A percentile compares a stretch with the other conserved stretches of the same genome.
Conservation (phyloP, 2,888 invertebrate genomes). For the Agrotis ipsilon region DNA sequence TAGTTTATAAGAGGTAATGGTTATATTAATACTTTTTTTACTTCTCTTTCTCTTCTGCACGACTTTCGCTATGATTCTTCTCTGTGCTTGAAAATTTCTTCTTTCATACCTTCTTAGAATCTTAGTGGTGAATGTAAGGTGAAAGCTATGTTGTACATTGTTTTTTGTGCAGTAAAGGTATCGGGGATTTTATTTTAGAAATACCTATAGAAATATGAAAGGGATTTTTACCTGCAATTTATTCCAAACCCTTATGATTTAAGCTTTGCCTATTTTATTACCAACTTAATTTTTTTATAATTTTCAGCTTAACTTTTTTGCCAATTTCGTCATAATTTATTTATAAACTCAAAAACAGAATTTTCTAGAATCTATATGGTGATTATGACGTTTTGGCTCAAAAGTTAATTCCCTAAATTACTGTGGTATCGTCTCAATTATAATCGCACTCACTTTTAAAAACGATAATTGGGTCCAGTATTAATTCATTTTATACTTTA, state of each 20-base stretch:
- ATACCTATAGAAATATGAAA: not conserved
- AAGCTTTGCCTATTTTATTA: slow-evolving; percentile 48
- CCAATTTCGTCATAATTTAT: slow-evolving; percentile 29
- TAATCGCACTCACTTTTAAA: slow-evolving; percentile 64
- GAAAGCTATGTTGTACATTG: slow-evolving; percentile 57
- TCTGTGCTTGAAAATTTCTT: slow-evolving; percentile 54
- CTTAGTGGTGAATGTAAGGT: slow-evolving; percentile 62
- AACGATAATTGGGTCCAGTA: not conserved
- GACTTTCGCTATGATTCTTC: slow-evolving; percentile 60
- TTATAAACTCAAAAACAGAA: not conserved
- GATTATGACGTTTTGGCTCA: slow-evolving; percentile 30
- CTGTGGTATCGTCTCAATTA: slow-evolving; percentile 62
- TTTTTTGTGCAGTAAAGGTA: slow-evolving; percentile 18
- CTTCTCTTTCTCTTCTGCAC: slow-evolving; percentile 61
- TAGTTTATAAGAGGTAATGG: slow-evolving; percentile 39
- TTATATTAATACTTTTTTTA: slow-evolving; percentile 37
- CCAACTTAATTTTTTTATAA: slow-evolving; percentile 12
- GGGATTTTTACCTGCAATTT: slow-evolving; percentile 18
- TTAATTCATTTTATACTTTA: not conserved
- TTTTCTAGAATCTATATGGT: not conserved
- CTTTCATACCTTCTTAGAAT: slow-evolving; percentile 49
- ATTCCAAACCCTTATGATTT: slow-evolving; percentile 38
- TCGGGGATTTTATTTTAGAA: slow-evolving; percentile 9
- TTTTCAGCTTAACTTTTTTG: slow-evolving; percentile 38
- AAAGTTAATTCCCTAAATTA: slow-evolving; percentile 31